Percentiles rank a stretch among this genome's conserved stretches.
These are phyloP conservation scores for Caradrina kadenii DNA, from an alignment of 2,888 invertebrate genomes.

Conservation along the genomic window DNA sequence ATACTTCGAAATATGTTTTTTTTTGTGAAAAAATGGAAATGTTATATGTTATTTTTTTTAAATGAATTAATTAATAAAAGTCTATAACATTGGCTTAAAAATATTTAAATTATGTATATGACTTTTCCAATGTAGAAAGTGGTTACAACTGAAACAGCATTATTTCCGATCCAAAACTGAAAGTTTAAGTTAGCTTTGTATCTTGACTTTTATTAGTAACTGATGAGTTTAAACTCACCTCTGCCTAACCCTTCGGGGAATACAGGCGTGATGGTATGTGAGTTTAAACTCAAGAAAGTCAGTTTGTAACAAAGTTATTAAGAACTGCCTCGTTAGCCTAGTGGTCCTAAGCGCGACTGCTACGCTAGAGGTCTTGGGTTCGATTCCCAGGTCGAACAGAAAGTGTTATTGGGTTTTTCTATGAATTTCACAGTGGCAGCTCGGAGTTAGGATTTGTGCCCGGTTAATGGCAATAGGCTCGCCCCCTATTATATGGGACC, in stretches of 20 bases:
- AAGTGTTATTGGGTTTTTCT: too few species aligned
- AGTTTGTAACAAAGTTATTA: slow-evolving; percentile 1
- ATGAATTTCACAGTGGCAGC: too few species aligned
- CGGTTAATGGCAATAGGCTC: too few species aligned
- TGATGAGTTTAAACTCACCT: neutral
- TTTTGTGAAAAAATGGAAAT: slow-evolving; percentile 11
- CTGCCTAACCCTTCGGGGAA: too few species aligned
- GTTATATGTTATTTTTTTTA: too few species aligned
- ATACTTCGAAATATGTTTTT: neutral
- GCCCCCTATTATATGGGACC: too few species aligned
- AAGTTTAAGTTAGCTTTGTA: neutral
- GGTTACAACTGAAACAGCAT: neutral
- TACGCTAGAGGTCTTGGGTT: too few species aligned
- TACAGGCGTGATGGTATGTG: too few species aligned
- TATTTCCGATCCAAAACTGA: neutral
- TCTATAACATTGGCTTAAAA: neutral
- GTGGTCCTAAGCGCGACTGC: too few species aligned
- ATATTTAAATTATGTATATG: neutral
- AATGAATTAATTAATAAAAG: neutral
- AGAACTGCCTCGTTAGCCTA: too few species aligned
- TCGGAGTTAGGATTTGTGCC: too few species aligned
- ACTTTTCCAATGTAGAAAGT: neutral
- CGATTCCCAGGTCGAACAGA: too few species aligned
- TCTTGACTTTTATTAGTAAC: neutral
- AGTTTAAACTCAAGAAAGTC: neutral